phyloP scores from a whole-genome alignment of 2,113 vertebrate genomes.

The Oenanthe melanoleuca region DNA sequence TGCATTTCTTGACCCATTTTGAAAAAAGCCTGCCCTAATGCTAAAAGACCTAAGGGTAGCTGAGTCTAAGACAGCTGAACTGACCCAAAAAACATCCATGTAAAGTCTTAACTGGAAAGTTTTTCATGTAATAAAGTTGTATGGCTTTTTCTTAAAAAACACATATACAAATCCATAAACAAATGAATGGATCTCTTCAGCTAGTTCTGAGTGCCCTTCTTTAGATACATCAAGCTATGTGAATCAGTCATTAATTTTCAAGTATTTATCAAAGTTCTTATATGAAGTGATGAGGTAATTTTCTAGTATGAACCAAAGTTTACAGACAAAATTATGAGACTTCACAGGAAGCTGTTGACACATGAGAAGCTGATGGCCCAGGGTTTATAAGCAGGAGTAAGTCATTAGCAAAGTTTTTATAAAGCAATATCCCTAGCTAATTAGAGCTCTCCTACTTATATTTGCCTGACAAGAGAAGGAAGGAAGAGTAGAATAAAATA shows the following conservation, averaged over 20 bases:
- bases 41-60: background rate
- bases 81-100: background rate
- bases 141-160: background rate
- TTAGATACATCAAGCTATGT: conserved; percentile 41
- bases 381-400: background rate
- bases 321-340: background rate
- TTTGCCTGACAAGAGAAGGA: conserved; percentile 44
- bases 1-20: background rate
- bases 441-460: conserved; percentile 50
- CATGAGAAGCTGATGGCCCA: background rate
- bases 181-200: background rate
- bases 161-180: background rate
- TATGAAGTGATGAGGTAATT: conserved; percentile 27
- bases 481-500: conserved; percentile 44
- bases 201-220: background rate
- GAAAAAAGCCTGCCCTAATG: background rate
- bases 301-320: conserved; percentile 39
- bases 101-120: background rate
- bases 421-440: conserved; percentile 47
- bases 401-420: conserved; percentile 17
- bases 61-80: background rate
- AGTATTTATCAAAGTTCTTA: conserved; percentile 25
- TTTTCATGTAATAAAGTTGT: background rate
- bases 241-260: conserved; percentile 42
- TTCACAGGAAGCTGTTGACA: background rate